A percentile compares a stretch with the other conserved stretches of the same genome.
These are phyloP conservation scores for Myotis brandtii DNA, from an alignment of 2,113 vertebrate genomes.

Conservation along the genomic window DNA sequence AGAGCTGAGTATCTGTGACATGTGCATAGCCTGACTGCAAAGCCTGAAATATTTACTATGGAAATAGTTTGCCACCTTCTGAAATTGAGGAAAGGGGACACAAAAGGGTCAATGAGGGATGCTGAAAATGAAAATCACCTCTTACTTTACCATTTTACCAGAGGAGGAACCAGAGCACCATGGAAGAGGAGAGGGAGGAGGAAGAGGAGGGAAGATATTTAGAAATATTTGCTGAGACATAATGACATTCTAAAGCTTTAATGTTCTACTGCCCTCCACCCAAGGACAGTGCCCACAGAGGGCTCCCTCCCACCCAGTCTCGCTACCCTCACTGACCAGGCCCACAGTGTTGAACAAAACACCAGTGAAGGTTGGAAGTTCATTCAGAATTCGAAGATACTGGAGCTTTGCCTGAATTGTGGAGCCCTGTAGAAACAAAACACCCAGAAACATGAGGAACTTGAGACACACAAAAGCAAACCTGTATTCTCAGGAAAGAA, in stretches of 20 bases:
- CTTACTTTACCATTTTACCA: conserved; percentile 26
- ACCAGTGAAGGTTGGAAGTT: conserved; percentile 97
- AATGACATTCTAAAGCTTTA: background rate
- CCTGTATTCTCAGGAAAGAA: background rate
- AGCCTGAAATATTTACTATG: conserved; percentile 26
- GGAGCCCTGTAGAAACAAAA: conserved; percentile 90
- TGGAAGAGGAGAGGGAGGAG: background rate
- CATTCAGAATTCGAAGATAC: conserved; percentile 97
- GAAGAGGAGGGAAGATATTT: background rate
- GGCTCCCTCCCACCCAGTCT: background rate
- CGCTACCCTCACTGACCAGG: conserved; percentile 87
- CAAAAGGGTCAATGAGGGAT: background rate
- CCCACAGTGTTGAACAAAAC: conserved; percentile 97
- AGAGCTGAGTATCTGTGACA: background rate
- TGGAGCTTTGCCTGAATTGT: conserved; percentile 97
- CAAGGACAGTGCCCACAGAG: background rate
- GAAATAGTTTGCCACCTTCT: background rate
- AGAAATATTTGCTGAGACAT: conserved; percentile 31
- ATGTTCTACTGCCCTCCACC: background rate
- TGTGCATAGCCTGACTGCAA: background rate
- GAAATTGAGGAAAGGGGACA: background rate
- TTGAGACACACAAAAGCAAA: conserved; percentile 44
- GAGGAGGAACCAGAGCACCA: background rate
- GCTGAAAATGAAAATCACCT: conserved; percentile 10
- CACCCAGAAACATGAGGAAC: conserved; percentile 28